These are phyloP conservation scores for Mormyrus iriodes DNA, from an alignment of 2,113 vertebrate species.

Conservation along the genomic window DNA sequence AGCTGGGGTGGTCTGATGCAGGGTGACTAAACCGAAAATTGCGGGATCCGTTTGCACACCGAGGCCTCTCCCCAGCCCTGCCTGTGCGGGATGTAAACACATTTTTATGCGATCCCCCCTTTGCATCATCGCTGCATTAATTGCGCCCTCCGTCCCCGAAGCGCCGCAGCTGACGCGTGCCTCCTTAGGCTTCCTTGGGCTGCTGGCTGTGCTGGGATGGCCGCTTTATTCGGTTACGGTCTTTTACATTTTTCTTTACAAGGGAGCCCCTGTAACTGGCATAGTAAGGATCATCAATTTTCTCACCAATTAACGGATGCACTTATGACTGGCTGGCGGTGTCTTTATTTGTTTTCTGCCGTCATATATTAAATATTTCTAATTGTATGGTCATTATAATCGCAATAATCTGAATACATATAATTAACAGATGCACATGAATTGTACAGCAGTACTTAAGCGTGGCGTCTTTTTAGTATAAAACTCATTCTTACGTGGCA, in stretches of 20 bases:
- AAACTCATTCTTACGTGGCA: neutral
- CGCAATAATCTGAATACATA: neutral
- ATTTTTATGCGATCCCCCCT: constrained; percentile 12
- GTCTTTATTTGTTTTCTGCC: neutral
- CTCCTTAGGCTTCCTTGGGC: neutral
- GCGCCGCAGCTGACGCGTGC: neutral
- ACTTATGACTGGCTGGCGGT: neutral
- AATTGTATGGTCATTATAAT: neutral
- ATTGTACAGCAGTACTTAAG: neutral
- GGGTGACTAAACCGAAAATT: constrained; percentile 54
- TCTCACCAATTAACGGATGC: neutral
- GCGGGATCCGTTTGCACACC: constrained; percentile 45
- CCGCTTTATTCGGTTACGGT: neutral
- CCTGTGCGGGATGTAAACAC: constrained; percentile 33
- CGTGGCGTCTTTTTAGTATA: neutral
- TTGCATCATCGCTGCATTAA: neutral
- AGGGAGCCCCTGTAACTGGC: neutral
- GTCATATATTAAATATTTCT: neutral
- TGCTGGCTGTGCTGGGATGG: neutral
- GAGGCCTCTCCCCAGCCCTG: constrained; percentile 47
- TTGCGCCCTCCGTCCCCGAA: neutral
- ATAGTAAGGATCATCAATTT: neutral
- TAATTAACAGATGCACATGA: neutral
- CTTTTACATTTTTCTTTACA: neutral
- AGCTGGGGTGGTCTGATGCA: constrained; percentile 53